Evolutionary conservation across 2,888 invertebrate species (phyloP).

Genomic region (Diadromus collaris): DNA sequence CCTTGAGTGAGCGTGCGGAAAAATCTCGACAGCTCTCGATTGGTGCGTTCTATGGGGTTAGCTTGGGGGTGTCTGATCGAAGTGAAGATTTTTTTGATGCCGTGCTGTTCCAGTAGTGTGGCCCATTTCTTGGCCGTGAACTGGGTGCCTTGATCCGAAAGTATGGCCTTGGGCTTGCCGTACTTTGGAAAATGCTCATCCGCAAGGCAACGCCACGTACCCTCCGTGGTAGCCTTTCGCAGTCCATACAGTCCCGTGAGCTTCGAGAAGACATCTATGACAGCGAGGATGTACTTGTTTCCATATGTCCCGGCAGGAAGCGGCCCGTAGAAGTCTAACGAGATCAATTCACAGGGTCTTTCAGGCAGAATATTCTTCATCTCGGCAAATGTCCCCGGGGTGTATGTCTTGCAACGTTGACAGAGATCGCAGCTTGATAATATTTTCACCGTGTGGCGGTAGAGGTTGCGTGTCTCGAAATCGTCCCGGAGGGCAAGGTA

Average conservation of each 20-base stretch:
- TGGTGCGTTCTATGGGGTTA: conserved; percentile 64
- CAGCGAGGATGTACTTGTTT: conserved; percentile 44
- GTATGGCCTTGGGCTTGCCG: conserved; percentile 32
- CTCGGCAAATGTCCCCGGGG: background rate
- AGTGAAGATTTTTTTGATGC: conserved; percentile 29
- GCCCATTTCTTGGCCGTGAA: conserved; percentile 63
- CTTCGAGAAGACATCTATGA: conserved; percentile 61
- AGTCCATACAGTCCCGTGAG: conserved; percentile 52
- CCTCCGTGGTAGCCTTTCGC: conserved; percentile 37
- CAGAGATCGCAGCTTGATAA: conserved; percentile 46
- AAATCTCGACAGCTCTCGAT: conserved; percentile 58
- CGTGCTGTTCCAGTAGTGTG: background rate
- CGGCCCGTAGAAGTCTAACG: conserved; percentile 55
- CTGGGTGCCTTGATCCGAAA: conserved; percentile 58
- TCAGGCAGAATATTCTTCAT: conserved; percentile 31
- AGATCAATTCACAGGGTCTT: conserved; percentile 40
- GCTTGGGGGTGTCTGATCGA: conserved; percentile 62
- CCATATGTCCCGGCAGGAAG: conserved; percentile 36
- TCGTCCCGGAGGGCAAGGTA: conserved; percentile 25
- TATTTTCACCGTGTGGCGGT: background rate
- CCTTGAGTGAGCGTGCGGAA: conserved; percentile 49
- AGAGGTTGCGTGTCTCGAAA: conserved; percentile 27
- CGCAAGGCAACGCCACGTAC: background rate
- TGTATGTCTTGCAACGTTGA: conserved; percentile 49
- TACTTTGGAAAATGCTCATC: conserved; percentile 9